These are phyloP conservation scores for Paelopatides confundens DNA, from an alignment of 53 echinoderm and acorn worm species.

Conservation along the genomic window DNA sequence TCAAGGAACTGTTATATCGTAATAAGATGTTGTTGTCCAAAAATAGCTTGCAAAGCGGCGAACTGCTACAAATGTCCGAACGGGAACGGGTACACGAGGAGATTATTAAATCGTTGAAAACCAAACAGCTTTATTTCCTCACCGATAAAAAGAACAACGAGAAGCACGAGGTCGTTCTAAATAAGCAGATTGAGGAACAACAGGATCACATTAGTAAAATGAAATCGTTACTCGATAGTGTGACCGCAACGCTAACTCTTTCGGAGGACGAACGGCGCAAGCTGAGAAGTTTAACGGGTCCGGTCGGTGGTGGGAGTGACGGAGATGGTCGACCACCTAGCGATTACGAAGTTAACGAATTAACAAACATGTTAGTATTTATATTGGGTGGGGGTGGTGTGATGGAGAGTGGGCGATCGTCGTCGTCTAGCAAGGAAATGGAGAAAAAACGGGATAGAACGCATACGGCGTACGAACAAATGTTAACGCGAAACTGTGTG, in stretches of 20 bases:
- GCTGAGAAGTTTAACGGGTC: not conserved
- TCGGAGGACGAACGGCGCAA: not conserved
- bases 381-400: not conserved
- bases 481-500: not conserved
- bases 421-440: not conserved
- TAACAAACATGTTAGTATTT: not conserved
- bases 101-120: not conserved
- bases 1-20: too few species aligned
- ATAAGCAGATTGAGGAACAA: not conserved
- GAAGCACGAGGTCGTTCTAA: not conserved
- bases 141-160: not conserved
- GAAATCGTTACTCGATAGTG: not conserved
- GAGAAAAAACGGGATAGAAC: not conserved
- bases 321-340: not conserved
- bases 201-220: not conserved
- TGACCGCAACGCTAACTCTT: not conserved
- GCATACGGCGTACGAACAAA: not conserved
- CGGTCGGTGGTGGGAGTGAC: too few species aligned
- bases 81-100: not conserved
- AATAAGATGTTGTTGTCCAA: not conserved
- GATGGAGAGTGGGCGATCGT: too few species aligned
- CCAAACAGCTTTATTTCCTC: not conserved
- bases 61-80: not conserved
- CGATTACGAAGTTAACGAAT: not conserved
- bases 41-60: not conserved